Percentiles rank a stretch among this genome's conserved stretches.
Evolutionary conservation across 2,113 vertebrate species (phyloP).

Genomic region (Tragelaphus imberbis): DNA sequence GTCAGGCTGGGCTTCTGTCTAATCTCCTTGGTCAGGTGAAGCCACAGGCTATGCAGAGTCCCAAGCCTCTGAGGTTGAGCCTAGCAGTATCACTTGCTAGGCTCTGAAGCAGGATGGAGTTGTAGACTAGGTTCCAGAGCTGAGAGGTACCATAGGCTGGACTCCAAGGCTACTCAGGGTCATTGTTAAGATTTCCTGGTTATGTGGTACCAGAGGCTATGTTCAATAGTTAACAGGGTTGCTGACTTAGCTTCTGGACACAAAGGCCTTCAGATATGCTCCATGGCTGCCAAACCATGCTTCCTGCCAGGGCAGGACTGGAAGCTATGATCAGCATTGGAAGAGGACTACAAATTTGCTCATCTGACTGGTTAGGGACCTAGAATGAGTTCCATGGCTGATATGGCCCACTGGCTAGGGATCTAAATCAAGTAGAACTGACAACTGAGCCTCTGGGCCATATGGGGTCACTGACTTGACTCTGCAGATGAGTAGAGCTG

Average conservation of each 20-base stretch:
- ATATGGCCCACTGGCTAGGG: background rate
- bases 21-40: background rate
- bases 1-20: background rate
- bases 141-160: background rate
- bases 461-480: background rate
- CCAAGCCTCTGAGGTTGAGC: background rate
- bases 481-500: background rate
- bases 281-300: background rate
- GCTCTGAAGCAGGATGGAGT: background rate
- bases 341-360: background rate
- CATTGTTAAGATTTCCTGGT: background rate
- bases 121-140: background rate
- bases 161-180: background rate
- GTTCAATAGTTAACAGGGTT: background rate
- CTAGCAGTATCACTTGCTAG: background rate
- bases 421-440: background rate
- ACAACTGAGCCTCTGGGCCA: background rate
- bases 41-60: background rate
- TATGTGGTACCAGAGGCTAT: background rate
- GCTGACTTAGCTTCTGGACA: background rate
- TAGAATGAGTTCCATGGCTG: background rate
- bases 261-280: background rate
- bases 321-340: background rate
- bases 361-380: background rate
- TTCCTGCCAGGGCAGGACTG: background rate